Percentiles rank a stretch among this genome's conserved stretches.
Conservation (phyloP, 2,113 vertebrate species). For the Melanerpes formicivorus region DNA sequence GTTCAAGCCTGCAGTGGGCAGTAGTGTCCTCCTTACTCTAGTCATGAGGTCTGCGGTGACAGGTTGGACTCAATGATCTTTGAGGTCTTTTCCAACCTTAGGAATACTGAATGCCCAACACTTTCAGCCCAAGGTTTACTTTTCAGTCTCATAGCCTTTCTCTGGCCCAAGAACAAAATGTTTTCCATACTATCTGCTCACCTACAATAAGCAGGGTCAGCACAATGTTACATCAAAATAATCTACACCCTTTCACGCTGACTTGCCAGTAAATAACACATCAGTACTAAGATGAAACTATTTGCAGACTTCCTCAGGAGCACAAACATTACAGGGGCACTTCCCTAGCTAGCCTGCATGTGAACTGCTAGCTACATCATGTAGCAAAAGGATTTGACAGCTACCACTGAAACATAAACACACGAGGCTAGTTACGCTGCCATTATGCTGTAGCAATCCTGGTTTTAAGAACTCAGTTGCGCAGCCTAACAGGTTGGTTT, state of each 20-base stretch:
- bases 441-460: neutral
- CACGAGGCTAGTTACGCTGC: neutral
- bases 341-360: neutral
- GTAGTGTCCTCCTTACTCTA: too few relatives aligned
- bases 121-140: neutral
- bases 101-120: too few relatives aligned
- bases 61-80: too few relatives aligned
- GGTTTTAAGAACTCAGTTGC: neutral
- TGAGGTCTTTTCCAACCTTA: too few relatives aligned
- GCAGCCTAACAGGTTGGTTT: neutral
- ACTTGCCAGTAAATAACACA: constrained; percentile 5
- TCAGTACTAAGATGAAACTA: neutral
- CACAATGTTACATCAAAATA: neutral
- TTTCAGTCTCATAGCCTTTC: neutral
- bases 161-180: neutral
- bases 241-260: constrained; percentile 13
- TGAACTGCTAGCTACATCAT: neutral
- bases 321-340: neutral
- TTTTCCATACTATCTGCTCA: constrained; percentile 46
- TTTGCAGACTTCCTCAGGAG: neutral
- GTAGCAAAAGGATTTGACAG: neutral
- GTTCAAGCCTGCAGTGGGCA: too few relatives aligned
- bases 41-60: too few relatives aligned
- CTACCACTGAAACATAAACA: neutral
- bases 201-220: constrained; percentile 17